phyloP scores from a whole-genome alignment of 2,888 invertebrate species.

The Zeuzera pyrina region DNA sequence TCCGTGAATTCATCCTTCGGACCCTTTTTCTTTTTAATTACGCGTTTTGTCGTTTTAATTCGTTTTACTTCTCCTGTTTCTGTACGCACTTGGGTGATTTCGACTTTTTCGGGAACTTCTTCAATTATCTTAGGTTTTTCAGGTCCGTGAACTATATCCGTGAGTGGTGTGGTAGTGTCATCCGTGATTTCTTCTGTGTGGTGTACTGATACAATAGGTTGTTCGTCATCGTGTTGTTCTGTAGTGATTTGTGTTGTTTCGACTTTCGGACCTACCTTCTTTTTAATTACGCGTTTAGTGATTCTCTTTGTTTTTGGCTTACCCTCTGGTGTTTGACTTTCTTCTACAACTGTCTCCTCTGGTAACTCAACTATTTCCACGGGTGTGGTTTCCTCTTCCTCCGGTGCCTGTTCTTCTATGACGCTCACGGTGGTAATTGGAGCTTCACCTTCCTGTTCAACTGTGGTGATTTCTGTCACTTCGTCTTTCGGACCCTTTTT shows the following conservation, averaged over 20 bases:
- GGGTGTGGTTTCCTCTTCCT: slow-evolving; percentile 16
- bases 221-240: slow-evolving; percentile 30
- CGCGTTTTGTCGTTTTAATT: slow-evolving; percentile 10
- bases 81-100: slow-evolving; percentile 9
- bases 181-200: slow-evolving; percentile 10
- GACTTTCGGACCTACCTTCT: slow-evolving; percentile 31
- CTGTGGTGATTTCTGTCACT: slow-evolving; percentile 28
- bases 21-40: slow-evolving; percentile 11
- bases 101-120: slow-evolving; percentile 18
- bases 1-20: slow-evolving; percentile 29
- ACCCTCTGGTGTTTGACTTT: slow-evolving; percentile 16
- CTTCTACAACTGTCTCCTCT: slow-evolving; percentile 29
- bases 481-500: slow-evolving; percentile 23
- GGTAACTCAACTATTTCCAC: slow-evolving; percentile 28
- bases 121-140: slow-evolving; percentile 10
- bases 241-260: slow-evolving; percentile 33
- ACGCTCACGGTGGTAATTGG: slow-evolving; percentile 15
- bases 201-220: slow-evolving; percentile 14
- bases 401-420: slow-evolving; percentile 18
- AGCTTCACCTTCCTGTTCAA: slow-evolving; percentile 26
- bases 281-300: slow-evolving; percentile 28
- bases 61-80: slow-evolving; percentile 14
- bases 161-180: slow-evolving; percentile 21
- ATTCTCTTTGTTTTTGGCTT: slow-evolving; percentile 20
- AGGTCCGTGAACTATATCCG: slow-evolving; percentile 22